phyloP scores from a whole-genome alignment of 2,888 invertebrate genomes.

The Brachyopa scutellaris region DNA sequence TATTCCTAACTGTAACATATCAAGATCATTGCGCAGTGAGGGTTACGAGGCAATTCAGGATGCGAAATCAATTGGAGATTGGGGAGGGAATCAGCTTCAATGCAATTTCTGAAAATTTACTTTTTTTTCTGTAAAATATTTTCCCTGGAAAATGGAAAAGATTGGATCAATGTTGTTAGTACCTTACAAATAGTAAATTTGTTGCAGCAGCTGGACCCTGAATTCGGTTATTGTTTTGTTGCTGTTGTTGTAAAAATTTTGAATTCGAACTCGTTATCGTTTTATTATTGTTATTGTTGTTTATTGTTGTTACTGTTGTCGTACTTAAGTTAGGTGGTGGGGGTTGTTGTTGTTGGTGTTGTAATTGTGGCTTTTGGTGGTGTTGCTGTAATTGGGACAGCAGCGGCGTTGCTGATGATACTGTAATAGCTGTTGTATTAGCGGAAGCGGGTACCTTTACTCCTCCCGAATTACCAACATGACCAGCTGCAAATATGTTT shows the following conservation, averaged over 20 bases:
- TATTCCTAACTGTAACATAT: too few species aligned
- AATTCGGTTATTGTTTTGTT: slow-evolving; percentile 76
- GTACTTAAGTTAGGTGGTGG: slow-evolving; percentile 74
- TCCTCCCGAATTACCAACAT: slow-evolving; percentile 73
- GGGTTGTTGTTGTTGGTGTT: slow-evolving; percentile 74
- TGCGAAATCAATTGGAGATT: slow-evolving; percentile 18
- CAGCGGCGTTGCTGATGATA: slow-evolving; percentile 68
- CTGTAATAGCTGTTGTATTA: slow-evolving; percentile 71
- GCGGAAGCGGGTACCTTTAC: slow-evolving; percentile 59
- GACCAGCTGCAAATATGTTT: slow-evolving; percentile 79
- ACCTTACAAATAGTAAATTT: slow-evolving; percentile 81
- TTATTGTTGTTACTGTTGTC: slow-evolving; percentile 70
- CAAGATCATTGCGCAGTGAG: slow-evolving; percentile 22
- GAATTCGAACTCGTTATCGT: slow-evolving; percentile 71
- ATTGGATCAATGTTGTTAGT: slow-evolving; percentile 74
- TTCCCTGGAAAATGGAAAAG: slow-evolving; percentile 49
- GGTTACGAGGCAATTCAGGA: slow-evolving; percentile 9
- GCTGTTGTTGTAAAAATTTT: slow-evolving; percentile 64
- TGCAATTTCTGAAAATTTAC: slow-evolving; percentile 54
- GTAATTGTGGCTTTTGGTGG: slow-evolving; percentile 68
- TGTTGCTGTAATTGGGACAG: slow-evolving; percentile 64
- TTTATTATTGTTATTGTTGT: slow-evolving; percentile 69
- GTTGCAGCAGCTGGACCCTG: slow-evolving; percentile 78
- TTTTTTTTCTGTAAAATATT: slow-evolving; percentile 19
- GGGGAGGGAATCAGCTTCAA: slow-evolving; percentile 50